A percentile compares a stretch with the other conserved stretches of the same genome.
Conservation (phyloP, 2,797 vertebrate genomes). For the Sebastes aleutianus region DNA sequence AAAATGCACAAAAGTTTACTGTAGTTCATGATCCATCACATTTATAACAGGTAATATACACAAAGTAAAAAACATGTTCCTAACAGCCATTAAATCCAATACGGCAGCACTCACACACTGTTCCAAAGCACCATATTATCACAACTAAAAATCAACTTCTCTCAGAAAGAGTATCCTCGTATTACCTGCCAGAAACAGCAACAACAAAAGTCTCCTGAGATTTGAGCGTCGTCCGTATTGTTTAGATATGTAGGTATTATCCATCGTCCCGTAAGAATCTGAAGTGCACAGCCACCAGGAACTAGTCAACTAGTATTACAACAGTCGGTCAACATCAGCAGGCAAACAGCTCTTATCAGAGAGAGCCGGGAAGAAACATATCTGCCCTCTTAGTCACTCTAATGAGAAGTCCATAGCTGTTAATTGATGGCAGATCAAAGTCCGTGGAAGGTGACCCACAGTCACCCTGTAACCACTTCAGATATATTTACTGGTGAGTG, state of each 20-base stretch:
- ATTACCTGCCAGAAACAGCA: constrained; percentile 65
- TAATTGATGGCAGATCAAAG: background rate
- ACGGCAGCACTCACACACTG: background rate
- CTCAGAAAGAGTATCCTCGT: background rate
- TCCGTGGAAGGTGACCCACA: background rate
- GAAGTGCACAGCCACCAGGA: constrained; percentile 15
- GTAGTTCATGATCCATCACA: background rate
- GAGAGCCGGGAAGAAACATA: background rate
- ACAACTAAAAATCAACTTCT: background rate
- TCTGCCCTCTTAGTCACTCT: constrained; percentile 19
- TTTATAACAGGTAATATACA: background rate
- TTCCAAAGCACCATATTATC: background rate
- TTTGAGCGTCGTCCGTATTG: background rate
- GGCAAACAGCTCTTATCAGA: constrained; percentile 45
- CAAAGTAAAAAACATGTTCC: background rate
- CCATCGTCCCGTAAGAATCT: constrained; percentile 29
- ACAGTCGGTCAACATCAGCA: background rate
- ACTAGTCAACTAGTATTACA: background rate
- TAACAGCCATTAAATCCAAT: background rate
- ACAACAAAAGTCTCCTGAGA: constrained; percentile 20
- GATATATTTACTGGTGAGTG: background rate
- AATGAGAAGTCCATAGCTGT: background rate
- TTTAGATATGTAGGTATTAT: background rate
- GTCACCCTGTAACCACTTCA: background rate
- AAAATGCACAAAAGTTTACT: background rate